phyloP scores from a whole-genome alignment of 2,888 invertebrate genomes.

The Sinodicranocentrus sp. region DNA sequence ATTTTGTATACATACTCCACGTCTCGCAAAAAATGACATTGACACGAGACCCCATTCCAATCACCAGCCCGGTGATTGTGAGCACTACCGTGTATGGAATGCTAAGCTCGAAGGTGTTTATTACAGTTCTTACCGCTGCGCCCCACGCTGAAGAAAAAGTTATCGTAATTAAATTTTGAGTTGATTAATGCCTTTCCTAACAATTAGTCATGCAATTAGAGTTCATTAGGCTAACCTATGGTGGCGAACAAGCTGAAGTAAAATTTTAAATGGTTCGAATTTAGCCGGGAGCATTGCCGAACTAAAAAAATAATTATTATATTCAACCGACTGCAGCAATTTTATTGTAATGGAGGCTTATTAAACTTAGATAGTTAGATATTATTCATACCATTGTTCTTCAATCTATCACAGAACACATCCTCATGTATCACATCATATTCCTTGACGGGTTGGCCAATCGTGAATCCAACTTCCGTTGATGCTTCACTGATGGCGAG shows the following conservation, averaged over 20 bases:
- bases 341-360: neutral
- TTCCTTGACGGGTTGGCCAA: conserved; percentile 50
- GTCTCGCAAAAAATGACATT: conserved; percentile 55
- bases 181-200: too few relatives aligned
- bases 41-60: conserved; percentile 77
- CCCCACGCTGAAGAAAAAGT: too few relatives aligned
- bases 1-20: conserved; percentile 73
- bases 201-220: too few relatives aligned
- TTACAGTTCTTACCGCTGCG: conserved; percentile 73
- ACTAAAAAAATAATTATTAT: conserved; percentile 20
- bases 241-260: conserved; percentile 74
- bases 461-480: conserved; percentile 21
- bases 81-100: conserved; percentile 79
- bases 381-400: conserved; percentile 41
- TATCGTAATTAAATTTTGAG: too few relatives aligned
- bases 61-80: conserved; percentile 78
- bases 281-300: conserved; percentile 65
- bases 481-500: conserved; percentile 37
- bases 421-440: conserved; percentile 54
- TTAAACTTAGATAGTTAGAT: neutral
- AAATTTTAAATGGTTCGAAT: conserved; percentile 70
- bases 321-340: neutral
- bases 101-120: conserved; percentile 73
- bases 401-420: conserved; percentile 57
- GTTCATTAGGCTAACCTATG: too few relatives aligned